phyloP scores from a whole-genome alignment of 2,888 invertebrate species.

The Diaphora mendica region DNA sequence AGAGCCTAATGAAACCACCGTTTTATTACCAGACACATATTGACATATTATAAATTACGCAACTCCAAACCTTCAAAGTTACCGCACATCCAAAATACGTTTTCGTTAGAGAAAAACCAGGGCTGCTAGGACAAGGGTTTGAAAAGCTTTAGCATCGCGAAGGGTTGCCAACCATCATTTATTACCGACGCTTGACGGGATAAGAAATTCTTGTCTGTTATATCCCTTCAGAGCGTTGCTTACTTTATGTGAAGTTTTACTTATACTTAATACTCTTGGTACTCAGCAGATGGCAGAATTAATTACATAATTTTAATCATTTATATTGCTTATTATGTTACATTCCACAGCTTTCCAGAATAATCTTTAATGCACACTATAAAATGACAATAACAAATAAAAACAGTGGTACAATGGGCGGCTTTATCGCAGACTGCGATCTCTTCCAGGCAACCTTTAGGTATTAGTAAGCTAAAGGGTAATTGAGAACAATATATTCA shows the following conservation, averaged over 20 bases:
- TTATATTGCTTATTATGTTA: not conserved
- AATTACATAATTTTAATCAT: not conserved
- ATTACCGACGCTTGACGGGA: slow-evolving; percentile 72
- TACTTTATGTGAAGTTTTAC: slow-evolving; percentile 44
- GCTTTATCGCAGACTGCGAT: too few relatives aligned
- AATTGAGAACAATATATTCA: too few relatives aligned
- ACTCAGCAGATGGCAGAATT: slow-evolving; percentile 14
- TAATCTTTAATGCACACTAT: too few relatives aligned
- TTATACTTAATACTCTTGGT: slow-evolving; percentile 28
- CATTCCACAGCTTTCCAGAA: not conserved
- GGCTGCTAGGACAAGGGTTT: slow-evolving; percentile 66
- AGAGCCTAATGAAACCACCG: not conserved
- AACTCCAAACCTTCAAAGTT: slow-evolving; percentile 31
- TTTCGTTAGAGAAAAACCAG: slow-evolving; percentile 57
- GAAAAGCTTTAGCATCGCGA: slow-evolving; percentile 61
- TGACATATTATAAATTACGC: slow-evolving; percentile 44
- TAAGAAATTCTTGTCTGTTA: slow-evolving; percentile 69
- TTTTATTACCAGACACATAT: slow-evolving; percentile 1
- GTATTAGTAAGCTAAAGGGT: too few relatives aligned
- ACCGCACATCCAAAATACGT: slow-evolving; percentile 58
- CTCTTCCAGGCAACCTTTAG: too few relatives aligned
- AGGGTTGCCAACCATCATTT: slow-evolving; percentile 74
- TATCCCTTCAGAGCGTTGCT: slow-evolving; percentile 62
- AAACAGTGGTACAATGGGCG: too few relatives aligned
- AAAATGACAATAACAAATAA: too few relatives aligned